A percentile compares a stretch with the other conserved stretches of the same genome.
Evolutionary conservation across 2,113 vertebrate genomes (phyloP).

Genomic region (Tamias sibiricus): DNA sequence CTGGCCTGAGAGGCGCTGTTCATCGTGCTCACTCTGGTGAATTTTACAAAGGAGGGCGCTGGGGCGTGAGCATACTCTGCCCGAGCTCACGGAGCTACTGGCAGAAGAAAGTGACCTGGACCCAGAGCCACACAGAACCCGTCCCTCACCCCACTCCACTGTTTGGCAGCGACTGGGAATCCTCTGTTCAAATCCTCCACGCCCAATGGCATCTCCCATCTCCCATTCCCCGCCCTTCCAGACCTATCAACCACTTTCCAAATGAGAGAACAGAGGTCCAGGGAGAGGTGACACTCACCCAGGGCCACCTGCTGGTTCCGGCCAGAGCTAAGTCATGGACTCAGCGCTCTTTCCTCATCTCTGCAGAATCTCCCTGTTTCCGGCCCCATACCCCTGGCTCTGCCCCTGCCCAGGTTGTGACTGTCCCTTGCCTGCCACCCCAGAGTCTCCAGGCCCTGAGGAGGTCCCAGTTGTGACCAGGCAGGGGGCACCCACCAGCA

Average conservation of each 20-base stretch:
- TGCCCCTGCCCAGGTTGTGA: neutral
- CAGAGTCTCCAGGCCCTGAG: neutral
- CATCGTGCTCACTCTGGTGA: rapidly evolving
- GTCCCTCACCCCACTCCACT: neutral
- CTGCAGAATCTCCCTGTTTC: neutral
- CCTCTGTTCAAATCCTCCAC: neutral
- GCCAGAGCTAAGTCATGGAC: neutral
- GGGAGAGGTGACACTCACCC: neutral
- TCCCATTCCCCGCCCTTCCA: neutral
- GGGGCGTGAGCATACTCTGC: rapidly evolving
- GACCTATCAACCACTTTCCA: neutral
- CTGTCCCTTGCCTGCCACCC: neutral
- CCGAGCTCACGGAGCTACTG: neutral
- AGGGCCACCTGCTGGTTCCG: neutral
- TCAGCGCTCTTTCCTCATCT: neutral
- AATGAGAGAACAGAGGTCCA: neutral
- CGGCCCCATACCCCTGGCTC: neutral
- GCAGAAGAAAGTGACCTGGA: neutral
- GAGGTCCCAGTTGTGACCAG: neutral
- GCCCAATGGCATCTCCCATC: neutral
- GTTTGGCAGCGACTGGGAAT: neutral
- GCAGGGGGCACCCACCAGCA: conserved; percentile 85
- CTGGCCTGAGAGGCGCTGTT: neutral
- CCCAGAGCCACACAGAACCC: neutral
- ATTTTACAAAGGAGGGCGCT: neutral